Evolutionary conservation across 2,797 vertebrate species (phyloP).

Genomic region (Chanos chanos): DNA sequence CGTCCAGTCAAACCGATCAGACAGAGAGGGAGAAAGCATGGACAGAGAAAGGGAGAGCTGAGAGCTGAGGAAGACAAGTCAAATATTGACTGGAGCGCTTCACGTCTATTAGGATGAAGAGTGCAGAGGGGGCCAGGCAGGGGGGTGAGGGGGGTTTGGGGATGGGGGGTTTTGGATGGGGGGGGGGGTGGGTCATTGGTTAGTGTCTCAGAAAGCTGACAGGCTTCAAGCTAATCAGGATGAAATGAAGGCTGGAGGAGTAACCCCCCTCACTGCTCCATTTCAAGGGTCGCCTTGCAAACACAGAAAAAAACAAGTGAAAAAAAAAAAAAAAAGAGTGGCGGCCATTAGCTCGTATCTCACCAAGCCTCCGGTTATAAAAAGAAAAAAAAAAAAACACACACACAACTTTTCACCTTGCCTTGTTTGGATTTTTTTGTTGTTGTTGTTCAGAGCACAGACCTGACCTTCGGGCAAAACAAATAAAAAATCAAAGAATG

Average conservation of each 20-base stretch:
- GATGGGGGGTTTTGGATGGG: conserved; percentile 68
- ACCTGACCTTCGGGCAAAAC: conserved; percentile 17
- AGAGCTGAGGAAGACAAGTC: conserved; percentile 68
- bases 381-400: conserved; percentile 13
- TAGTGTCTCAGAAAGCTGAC: conserved; percentile 70
- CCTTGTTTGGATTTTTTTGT: too few relatives aligned
- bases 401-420: conserved; percentile 21
- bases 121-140: too few relatives aligned
- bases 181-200: conserved; percentile 51
- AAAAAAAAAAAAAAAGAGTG: conserved; percentile 32
- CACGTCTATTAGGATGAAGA: conserved; percentile 81
- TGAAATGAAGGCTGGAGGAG: conserved; percentile 67
- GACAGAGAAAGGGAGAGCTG: conserved; percentile 55
- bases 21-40: conserved; percentile 73
- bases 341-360: conserved; percentile 44
- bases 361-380: conserved; percentile 30
- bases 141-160: conserved; percentile 56
- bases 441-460: too few relatives aligned
- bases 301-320: conserved; percentile 58
- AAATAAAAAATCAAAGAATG: not conserved
- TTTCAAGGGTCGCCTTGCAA: conserved; percentile 62
- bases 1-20: conserved; percentile 81
- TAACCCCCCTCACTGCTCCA: conserved; percentile 49
- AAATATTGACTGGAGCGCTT: conserved; percentile 82
- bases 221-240: conserved; percentile 87